These are phyloP conservation scores for Ophiodon elongatus DNA, from an alignment of 2,113 vertebrate genomes.

Conservation along the genomic window DNA sequence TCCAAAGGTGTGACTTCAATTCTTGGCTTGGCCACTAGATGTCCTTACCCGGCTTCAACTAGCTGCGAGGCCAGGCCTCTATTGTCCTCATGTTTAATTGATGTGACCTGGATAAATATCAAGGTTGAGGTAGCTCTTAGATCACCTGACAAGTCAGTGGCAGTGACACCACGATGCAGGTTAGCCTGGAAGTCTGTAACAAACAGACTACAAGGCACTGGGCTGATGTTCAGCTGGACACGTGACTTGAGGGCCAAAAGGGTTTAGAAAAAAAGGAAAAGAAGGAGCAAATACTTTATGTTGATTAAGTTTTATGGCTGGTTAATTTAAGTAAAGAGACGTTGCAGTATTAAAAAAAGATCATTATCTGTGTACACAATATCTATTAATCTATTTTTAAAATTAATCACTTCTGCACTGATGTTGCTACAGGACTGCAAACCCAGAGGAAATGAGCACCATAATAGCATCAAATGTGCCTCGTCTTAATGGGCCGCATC, in stretches of 20 bases:
- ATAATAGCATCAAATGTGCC: conserved; percentile 76
- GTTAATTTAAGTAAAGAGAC: conserved; percentile 21
- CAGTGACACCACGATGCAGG: conserved; percentile 25
- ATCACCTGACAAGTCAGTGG: conserved; percentile 38
- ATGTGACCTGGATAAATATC: conserved; percentile 53
- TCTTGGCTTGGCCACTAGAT: conserved; percentile 75
- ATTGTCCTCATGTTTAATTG: conserved; percentile 56
- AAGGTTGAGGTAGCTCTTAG: conserved; percentile 34
- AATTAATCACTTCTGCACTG: conserved; percentile 72
- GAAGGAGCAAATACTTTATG: background rate
- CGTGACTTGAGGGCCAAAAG: background rate
- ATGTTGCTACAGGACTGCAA: conserved; percentile 64
- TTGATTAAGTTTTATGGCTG: conserved; percentile 49
- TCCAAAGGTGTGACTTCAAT: conserved; percentile 35
- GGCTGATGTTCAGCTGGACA: background rate
- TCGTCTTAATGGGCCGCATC: conserved; percentile 77
- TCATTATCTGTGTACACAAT: conserved; percentile 61
- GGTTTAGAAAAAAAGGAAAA: background rate
- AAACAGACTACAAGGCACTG: background rate
- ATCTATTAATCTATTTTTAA: conserved; percentile 77
- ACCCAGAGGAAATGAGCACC: conserved; percentile 73
- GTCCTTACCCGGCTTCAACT: conserved; percentile 72
- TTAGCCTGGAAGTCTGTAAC: conserved; percentile 8
- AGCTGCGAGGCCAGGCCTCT: conserved; percentile 14
- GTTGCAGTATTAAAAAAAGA: conserved; percentile 25